Evolutionary conservation across 2,888 invertebrate species (phyloP).

Genomic region (Eurytoma adleriae): DNA sequence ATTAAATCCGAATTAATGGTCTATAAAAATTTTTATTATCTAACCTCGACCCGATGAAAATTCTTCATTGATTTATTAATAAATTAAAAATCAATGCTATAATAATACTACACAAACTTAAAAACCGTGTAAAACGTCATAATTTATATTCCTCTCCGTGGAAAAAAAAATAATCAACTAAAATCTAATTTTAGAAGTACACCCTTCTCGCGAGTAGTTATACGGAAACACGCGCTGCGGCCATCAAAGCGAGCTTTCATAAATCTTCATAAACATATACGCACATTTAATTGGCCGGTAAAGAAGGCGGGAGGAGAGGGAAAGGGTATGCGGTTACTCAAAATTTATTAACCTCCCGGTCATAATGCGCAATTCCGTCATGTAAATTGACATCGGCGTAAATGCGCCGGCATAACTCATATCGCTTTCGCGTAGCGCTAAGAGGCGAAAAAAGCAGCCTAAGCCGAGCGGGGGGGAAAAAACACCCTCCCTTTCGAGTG

Average conservation of each 20-base stretch:
- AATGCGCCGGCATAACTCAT: conserved; percentile 6
- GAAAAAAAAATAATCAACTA: too few relatives aligned
- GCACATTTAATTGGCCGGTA: conserved; percentile 32
- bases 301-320: background rate
- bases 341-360: conserved; percentile 50
- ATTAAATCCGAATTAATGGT: too few relatives aligned
- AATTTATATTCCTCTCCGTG: too few relatives aligned
- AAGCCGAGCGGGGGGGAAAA: conserved; percentile 16
- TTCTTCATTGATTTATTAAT: too few relatives aligned
- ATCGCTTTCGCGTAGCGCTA: background rate
- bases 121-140: background rate
- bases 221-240: background rate
- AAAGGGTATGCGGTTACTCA: conserved; percentile 3
- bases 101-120: background rate
- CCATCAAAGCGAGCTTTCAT: background rate
- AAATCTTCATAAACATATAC: conserved; percentile 37
- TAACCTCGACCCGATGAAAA: too few relatives aligned
- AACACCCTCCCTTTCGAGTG: conserved; percentile 2
- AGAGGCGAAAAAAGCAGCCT: conserved; percentile 22
- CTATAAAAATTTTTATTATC: too few relatives aligned
- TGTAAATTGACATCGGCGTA: conserved; percentile 44
- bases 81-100: too few relatives aligned
- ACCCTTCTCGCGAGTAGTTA: background rate
- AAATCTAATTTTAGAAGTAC: background rate
- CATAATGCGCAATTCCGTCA: conserved; percentile 39